Conservation (phyloP, 1,140 invertebrate species). For the Trissolcus basalis region DNA sequence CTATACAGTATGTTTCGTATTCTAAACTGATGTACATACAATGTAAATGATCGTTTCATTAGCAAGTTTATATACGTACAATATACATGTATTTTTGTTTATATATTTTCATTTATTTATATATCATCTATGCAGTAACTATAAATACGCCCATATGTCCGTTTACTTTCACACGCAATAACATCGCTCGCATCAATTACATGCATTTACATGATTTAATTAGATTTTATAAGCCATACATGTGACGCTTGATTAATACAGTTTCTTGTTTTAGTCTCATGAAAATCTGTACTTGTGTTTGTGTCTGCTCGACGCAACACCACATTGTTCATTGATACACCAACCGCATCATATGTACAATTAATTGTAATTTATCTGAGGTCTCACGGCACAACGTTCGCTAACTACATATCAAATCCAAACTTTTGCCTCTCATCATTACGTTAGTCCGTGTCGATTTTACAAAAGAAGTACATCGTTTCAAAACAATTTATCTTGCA, state of each 20-base stretch:
- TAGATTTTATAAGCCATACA: slow-evolving; percentile 53
- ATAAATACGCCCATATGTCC: slow-evolving; percentile 42
- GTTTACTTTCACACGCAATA: slow-evolving; percentile 36
- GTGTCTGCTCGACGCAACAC: slow-evolving; percentile 2
- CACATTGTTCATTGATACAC: slow-evolving; percentile 1
- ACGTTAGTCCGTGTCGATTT: no score
- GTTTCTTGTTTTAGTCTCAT: slow-evolving; percentile 17
- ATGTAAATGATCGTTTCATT: slow-evolving; percentile 62
- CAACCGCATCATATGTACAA: slow-evolving; percentile 48
- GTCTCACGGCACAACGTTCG: not conserved
- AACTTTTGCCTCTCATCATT: slow-evolving; percentile 4
- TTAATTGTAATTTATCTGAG: slow-evolving; percentile 11
- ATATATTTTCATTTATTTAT: slow-evolving; percentile 38
- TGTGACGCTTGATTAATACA: slow-evolving; percentile 50
- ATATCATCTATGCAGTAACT: slow-evolving; percentile 27
- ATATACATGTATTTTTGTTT: slow-evolving; percentile 58
- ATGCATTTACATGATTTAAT: slow-evolving; percentile 56
- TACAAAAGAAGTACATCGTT: no score
- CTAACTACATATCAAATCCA: slow-evolving; percentile 33
- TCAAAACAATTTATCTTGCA: no score
- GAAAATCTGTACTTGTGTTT: slow-evolving; percentile 24
- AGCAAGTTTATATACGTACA: slow-evolving; percentile 55
- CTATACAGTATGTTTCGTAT: slow-evolving; percentile 69
- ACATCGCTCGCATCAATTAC: slow-evolving; percentile 43
- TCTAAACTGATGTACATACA: slow-evolving; percentile 68